phyloP scores from a whole-genome alignment of 2,888 invertebrate genomes.

The Azorinus chamasolen region DNA sequence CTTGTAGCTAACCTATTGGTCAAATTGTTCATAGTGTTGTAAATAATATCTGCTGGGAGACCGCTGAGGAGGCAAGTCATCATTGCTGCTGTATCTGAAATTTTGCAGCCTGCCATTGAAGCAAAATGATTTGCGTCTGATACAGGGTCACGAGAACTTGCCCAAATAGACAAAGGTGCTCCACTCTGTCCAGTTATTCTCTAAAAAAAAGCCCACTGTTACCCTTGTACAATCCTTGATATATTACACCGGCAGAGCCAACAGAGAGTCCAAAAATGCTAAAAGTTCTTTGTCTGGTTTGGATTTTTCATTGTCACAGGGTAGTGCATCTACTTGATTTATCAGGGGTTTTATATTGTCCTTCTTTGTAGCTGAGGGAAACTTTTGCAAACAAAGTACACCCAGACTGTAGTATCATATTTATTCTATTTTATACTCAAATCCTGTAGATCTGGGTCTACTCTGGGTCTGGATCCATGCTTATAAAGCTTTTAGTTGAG shows the following conservation, averaged over 20 bases:
- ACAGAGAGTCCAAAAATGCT: slow-evolving; percentile 79
- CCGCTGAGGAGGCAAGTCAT: slow-evolving; percentile 53
- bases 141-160: slow-evolving; percentile 45
- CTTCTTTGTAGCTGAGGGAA: no score
- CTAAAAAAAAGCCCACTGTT: slow-evolving; percentile 65
- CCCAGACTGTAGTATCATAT: no score
- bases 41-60: slow-evolving; percentile 32
- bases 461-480: no score
- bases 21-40: slow-evolving; percentile 49
- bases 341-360: no score
- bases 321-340: no score
- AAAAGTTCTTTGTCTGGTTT: slow-evolving; percentile 55
- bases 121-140: slow-evolving; percentile 91
- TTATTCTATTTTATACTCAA: no score
- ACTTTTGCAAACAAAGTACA: no score
- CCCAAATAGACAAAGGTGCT: slow-evolving; percentile 64
- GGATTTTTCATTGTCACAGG: no score
- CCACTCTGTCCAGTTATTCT: slow-evolving; percentile 75
- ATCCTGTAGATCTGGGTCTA: no score
- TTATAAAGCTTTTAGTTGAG: no score
- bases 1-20: no score
- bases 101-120: slow-evolving; percentile 57
- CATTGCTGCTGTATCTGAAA: slow-evolving; percentile 29
- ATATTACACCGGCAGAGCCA: slow-evolving; percentile 67
- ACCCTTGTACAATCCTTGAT: slow-evolving; percentile 69